Base-by-base conservation (phyloP, 2,113 vertebrate species). In the Hippocampus barbouri region DNA sequence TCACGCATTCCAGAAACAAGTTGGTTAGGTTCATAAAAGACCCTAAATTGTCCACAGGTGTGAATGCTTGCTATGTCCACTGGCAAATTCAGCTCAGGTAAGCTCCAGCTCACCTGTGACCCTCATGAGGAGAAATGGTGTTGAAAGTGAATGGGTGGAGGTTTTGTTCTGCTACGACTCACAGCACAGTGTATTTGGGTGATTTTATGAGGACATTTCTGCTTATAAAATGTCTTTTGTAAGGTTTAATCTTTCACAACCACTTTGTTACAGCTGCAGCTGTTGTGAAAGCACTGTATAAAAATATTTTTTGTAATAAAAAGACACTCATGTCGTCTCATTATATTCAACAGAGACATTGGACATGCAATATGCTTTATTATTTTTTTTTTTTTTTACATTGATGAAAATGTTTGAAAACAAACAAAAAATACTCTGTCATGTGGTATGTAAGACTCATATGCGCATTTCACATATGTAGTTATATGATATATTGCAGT, bases 391-490 rank as follows among this genome's bases (percentile, higher is more conserved):
- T 12, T 64, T 34, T 64, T 38, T 18, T 5, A 5, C 4, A 49
- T 11, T 34, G 10, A 57, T 54, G 20, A 54, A 54, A 54, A 59
- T 69, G 49, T 34, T 34, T 57, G n/a, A 54, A 7, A 1, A n/a
- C 56, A 54, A 0, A 11, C 27, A 15, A 49, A 54, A 56, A 41
- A 62, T 59, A 57, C 23, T 20, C 54, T 9, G 7, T n/a, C 34
- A 61, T 61, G 59, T 6, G 8, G 5, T 15, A 10, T 27, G 65
- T 23, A 11, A 4, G 8, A 10, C 59, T 82, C 70, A 84, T 8
- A 6, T 66, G 21, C 40, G 68, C 15, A 9, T 53, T 79, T 89
- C 89, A 79, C 91, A 93, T 72, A 91, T 82, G 79, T 82, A 91
- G 1, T 2, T 23, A 62, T 64, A 75, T 0, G 0, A 0, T 16